Base-by-base conservation (phyloP, 2,113 vertebrate species). In the Vombatus ursinus region DNA sequence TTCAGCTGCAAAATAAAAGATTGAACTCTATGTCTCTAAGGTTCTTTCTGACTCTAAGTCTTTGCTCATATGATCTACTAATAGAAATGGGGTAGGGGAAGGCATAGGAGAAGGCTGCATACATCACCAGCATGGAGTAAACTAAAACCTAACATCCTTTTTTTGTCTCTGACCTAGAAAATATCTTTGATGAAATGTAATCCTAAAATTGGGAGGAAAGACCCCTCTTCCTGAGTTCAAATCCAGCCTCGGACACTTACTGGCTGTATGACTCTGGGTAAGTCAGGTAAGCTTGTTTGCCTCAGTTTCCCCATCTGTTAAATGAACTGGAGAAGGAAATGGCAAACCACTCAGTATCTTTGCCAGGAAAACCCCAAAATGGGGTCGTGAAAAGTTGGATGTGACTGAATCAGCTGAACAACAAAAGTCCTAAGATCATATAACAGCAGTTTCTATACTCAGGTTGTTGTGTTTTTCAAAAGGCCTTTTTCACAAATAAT, bases 401-500 rank as follows among this genome's bases (percentile, higher is more conserved):
- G 31, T 31, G 10, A 31, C 57, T 31, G 3, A 61, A 31, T 28
- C 10, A 31, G 12, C 9, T 31, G 28, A 61, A 61, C 10, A 31
- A 31, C 54, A 61, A 12, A 31, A 61, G 26, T 61, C 19, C 90
- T 37, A 77, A 44, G 19, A 22, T 47, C 95, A 91, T 28, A 90
- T 93, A 94, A 92, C 7, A 94, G 57, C 68, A 37, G 10, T 68
- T 44, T 97, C 90, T 94, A 84, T 77, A 53, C 24, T 92, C 52
- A 26, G 51, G 57, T 37, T 52, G 28, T 44, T 52, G 28, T n/a
- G 57, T 26, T 61, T 97, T 93, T 84, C 89, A 95, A 57, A 92
- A 94, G 92, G 49, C 89, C 89, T 93, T 93, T 51, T 94, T 53
- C 95, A 96, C 92, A 96, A 94, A 96, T 92, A 97, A 52, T 52